Evolutionary conservation across 2,113 vertebrate genomes (phyloP), one percentile per base, ranked within the genome.

Genomic region (Charadrius vociferus): DNA sequence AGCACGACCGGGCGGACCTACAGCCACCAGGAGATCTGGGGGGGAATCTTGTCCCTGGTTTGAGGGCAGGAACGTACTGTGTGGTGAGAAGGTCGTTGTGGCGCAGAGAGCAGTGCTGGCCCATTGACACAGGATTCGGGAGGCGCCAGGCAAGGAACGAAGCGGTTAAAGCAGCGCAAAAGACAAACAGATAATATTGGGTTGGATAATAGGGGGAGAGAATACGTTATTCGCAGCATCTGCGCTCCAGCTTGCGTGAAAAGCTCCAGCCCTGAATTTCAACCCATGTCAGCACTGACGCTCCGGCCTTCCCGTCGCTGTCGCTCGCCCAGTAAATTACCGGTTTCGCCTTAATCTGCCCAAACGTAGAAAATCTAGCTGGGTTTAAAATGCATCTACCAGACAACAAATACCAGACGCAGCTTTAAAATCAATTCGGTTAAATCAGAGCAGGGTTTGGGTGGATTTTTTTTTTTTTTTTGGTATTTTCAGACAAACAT

Each of bases 241-340:
- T 90, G 82, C 23, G 81, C 70, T 87, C 71, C 90, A 92, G 93
- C 90, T 90, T 90, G 87, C 19, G 5, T 41, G 78, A 72, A 87
- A 78, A 93, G 78, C 93, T 80, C 27, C 93, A 85, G 87, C 27
- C 74, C 90, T 45, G 90, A 36, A 70, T 93, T 88, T 88, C 82
- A 71, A 2, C 66, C 93, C 21, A 1, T 36, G 95, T 82, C 95
- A 81, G 91, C 90, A 13, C 41, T 86, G 70, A 8, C 20, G 4
- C 34, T 0, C 1, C 85, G 7, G 62, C 81, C 86, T 75, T 32
- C n/a, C 89, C 20, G 53, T 10, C 4, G 34, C 85, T 49, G 82
- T 13, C 62, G 2, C 68, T 73, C 5, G 49, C 68, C 1, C 65
- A 6, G 47, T 36, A 7, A 87, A 75, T 91, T 10, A 20, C 56